Percentiles rank a stretch among this genome's conserved stretches.
Evolutionary conservation across 1,140 invertebrate species (phyloP).

Genomic region (Tetramorium parvispinum): DNA sequence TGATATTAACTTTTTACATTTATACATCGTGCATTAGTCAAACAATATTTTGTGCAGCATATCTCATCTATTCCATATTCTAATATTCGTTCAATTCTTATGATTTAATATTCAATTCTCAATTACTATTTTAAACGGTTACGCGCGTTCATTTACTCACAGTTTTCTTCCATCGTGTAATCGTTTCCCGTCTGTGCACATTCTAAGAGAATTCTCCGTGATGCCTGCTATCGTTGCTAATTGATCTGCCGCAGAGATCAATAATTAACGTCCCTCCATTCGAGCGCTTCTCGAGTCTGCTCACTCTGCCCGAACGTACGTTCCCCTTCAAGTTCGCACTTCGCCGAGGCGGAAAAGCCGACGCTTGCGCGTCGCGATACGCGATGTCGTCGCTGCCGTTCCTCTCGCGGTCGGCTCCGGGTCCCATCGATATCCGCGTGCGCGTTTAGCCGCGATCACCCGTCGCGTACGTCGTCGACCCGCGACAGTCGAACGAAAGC

Average conservation of each 20-base stretch:
- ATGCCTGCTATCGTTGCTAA: background rate
- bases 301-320: background rate
- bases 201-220: background rate
- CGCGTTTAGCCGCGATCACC: slow-evolving; percentile 19
- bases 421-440: slow-evolving; percentile 65
- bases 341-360: slow-evolving; percentile 1
- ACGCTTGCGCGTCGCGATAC: slow-evolving; percentile 45
- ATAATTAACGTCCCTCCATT: background rate
- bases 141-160: background rate
- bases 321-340: slow-evolving; percentile 23
- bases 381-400: background rate
- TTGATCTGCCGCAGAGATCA: background rate
- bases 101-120: background rate
- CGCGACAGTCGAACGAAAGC: slow-evolving; percentile 67
- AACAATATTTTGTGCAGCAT: background rate
- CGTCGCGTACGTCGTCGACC: slow-evolving; percentile 45
- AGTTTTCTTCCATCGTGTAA: background rate
- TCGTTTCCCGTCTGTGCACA: background rate
- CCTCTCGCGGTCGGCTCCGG: slow-evolving; percentile 11
- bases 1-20: background rate
- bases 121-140: background rate
- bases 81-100: background rate
- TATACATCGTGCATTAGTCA: background rate
- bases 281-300: background rate
- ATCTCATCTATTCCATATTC: background rate